These are phyloP conservation scores for Psittacula cyanocephala DNA, from an alignment of 2,113 vertebrate species.

Conservation along the genomic window DNA sequence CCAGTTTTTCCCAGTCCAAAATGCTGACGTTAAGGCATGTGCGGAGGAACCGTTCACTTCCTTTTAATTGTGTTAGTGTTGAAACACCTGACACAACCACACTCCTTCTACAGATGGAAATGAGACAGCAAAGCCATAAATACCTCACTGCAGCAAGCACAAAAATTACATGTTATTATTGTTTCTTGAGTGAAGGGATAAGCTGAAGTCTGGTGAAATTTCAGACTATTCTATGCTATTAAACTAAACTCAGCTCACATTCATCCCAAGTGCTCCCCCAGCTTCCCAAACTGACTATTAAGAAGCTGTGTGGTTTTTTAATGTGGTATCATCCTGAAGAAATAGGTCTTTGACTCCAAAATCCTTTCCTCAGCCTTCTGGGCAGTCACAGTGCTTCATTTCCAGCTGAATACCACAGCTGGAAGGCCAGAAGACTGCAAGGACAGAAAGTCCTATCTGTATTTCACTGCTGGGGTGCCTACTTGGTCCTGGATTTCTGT, in stretches of 20 bases:
- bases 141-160: not conserved
- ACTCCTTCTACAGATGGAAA: slow-evolving; percentile 17
- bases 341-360: not conserved
- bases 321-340: not conserved
- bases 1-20: slow-evolving; percentile 64
- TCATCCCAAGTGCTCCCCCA: not conserved
- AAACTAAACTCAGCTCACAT: not conserved
- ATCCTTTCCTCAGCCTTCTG: not conserved
- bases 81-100: slow-evolving; percentile 28
- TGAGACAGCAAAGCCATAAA: not conserved
- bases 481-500: not conserved
- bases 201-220: not conserved
- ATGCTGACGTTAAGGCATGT: slow-evolving; percentile 66
- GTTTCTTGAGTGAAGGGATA: not conserved
- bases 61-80: not conserved
- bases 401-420: not conserved
- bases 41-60: slow-evolving; percentile 16
- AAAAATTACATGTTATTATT: not conserved
- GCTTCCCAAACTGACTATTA: not conserved
- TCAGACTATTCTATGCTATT: not conserved
- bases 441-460: not conserved
- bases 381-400: not conserved
- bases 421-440: not conserved
- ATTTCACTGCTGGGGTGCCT: not conserved
- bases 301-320: not conserved